phyloP scores from a whole-genome alignment of 2,113 vertebrate genomes.

The Apodemus speciosus region DNA sequence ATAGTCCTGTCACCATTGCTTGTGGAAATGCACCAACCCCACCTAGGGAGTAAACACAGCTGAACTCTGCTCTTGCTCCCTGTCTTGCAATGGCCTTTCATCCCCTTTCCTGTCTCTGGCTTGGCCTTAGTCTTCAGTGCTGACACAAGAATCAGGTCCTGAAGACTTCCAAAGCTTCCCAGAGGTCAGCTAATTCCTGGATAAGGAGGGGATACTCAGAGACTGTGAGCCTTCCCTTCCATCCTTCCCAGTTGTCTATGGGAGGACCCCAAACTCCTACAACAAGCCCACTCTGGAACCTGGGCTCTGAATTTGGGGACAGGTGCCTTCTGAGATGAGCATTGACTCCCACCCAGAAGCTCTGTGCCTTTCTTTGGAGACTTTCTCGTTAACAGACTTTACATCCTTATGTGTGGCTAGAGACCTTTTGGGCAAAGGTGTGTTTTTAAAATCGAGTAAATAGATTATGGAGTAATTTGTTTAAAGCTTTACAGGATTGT shows the following conservation, averaged over 20 bases:
- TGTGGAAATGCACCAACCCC: accelerated
- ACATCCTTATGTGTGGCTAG: neutral
- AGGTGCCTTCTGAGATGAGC: neutral
- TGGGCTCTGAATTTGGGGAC: accelerated
- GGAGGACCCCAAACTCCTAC: neutral
- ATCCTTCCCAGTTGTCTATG: accelerated
- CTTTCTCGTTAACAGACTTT: neutral
- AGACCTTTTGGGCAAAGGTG: constrained; percentile 34
- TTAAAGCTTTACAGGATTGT: accelerated
- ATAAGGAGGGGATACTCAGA: accelerated
- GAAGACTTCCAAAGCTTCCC: neutral
- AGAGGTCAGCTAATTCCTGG: accelerated
- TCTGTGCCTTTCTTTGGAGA: neutral
- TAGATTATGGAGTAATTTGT: constrained; percentile 35
- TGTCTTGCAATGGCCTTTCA: accelerated
- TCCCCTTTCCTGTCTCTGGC: neutral
- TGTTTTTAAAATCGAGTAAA: constrained; percentile 29
- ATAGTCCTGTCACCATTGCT: accelerated
- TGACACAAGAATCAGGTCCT: neutral
- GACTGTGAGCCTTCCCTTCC: accelerated
- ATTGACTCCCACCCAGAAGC: accelerated
- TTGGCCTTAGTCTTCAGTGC: neutral
- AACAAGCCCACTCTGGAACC: accelerated
- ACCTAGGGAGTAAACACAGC: accelerated
- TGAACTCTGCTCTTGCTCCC: too few species aligned